A percentile compares a stretch with the other conserved stretches of the same genome.
phyloP scores from a whole-genome alignment of 2,888 invertebrate species.

The Agrilus biguttatus region DNA sequence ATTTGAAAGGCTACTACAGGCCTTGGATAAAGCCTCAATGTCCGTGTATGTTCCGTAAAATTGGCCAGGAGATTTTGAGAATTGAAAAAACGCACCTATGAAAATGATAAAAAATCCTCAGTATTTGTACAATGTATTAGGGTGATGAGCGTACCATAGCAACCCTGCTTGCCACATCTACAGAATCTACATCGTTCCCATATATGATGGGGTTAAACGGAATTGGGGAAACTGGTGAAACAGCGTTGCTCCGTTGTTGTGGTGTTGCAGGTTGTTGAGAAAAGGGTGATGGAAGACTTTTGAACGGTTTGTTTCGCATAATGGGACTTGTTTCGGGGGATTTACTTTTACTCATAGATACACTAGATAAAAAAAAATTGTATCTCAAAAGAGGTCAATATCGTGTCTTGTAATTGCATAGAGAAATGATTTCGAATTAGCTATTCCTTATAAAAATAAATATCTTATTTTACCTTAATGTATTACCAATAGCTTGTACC shows the following conservation, averaged over 20 bases:
- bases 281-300: slow-evolving; percentile 9
- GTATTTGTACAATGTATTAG: background rate
- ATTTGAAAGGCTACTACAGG: slow-evolving; percentile 99
- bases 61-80: slow-evolving; percentile 94
- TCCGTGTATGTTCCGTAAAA: slow-evolving; percentile 95
- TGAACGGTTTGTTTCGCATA: slow-evolving; percentile 10
- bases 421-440: background rate
- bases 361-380: background rate
- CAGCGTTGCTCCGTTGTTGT: slow-evolving; percentile 33
- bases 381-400: background rate
- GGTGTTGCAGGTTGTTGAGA: slow-evolving; percentile 19
- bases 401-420: background rate
- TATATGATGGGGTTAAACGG: slow-evolving; percentile 77
- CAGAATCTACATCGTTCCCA: slow-evolving; percentile 91
- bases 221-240: slow-evolving; percentile 41
- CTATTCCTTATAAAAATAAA: too few species aligned
- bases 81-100: slow-evolving; percentile 88
- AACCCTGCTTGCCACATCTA: slow-evolving; percentile 94
- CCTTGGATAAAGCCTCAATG: slow-evolving; percentile 86
- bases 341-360: slow-evolving; percentile 11
- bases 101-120: slow-evolving; percentile 5
- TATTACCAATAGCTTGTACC: background rate
- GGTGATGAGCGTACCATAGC: slow-evolving; percentile 64
- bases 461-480: slow-evolving; percentile 1
- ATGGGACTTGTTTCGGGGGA: slow-evolving; percentile 18